These are phyloP conservation scores for Enhydra lutris DNA, from an alignment of 2,113 vertebrate genomes.

Conservation along the genomic window DNA sequence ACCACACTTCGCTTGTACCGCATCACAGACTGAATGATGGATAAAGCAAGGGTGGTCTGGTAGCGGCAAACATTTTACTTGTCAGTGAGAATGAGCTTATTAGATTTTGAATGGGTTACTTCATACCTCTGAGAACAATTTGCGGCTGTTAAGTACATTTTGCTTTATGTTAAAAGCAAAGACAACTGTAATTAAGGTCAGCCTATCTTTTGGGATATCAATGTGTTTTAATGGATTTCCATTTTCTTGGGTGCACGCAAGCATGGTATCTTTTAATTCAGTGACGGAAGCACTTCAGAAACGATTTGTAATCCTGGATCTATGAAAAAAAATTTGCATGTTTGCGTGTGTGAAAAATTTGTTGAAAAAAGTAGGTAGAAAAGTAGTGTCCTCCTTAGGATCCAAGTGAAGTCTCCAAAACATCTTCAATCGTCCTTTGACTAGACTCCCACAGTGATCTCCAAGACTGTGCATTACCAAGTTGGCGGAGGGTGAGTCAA, in stretches of 20 bases:
- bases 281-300: not conserved
- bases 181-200: not conserved
- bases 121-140: conserved; percentile 21
- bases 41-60: not conserved
- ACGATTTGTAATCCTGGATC: conserved; percentile 15
- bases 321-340: not conserved
- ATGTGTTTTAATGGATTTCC: conserved; percentile 51
- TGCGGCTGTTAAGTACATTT: conserved; percentile 8
- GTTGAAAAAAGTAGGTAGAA: not conserved
- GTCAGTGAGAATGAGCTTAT: not conserved
- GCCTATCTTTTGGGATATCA: conserved; percentile 40
- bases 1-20: not conserved
- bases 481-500: not conserved
- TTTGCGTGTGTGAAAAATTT: not conserved
- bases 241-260: conserved; percentile 27
- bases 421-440: not conserved
- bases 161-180: conserved; percentile 43
- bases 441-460: not conserved
- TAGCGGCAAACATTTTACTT: conserved; percentile 26
- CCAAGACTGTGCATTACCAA: not conserved
- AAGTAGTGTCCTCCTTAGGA: not conserved
- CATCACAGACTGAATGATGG: not conserved
- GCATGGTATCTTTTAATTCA: not conserved
- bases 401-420: not conserved
- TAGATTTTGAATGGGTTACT: conserved; percentile 31